Evolutionary conservation across 92 coral and sea anemone genomes (phyloP).

Genomic region (Actinostola sp.): DNA sequence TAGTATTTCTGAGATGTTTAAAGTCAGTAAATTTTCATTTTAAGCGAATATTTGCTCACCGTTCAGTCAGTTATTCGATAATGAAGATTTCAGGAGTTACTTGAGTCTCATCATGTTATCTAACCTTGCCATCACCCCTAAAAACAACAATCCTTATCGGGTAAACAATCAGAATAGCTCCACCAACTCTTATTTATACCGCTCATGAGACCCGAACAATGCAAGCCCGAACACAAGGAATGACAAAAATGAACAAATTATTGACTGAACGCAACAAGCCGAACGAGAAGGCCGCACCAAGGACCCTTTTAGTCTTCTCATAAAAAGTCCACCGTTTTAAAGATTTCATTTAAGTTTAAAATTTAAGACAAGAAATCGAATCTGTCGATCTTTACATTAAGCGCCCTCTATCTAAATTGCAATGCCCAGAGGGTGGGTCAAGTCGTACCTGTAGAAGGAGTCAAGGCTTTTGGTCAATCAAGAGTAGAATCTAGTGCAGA

Average conservation of each 20-base stretch:
- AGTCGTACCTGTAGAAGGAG: neutral
- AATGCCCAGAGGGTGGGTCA: slow-evolving; percentile 30
- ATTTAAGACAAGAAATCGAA: slow-evolving; percentile 11
- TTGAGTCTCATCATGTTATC: slow-evolving; percentile 3
- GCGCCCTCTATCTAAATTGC: neutral
- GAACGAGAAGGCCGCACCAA: slow-evolving; percentile 7
- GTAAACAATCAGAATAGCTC: slow-evolving; percentile 9
- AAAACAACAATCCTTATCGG: slow-evolving; percentile 17
- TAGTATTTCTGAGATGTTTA: neutral
- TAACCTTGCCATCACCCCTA: slow-evolving; percentile 20
- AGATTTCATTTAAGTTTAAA: slow-evolving; percentile 16
- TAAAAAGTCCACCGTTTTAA: slow-evolving; percentile 93
- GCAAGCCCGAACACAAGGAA: slow-evolving; percentile 1
- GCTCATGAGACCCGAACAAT: slow-evolving; percentile 7
- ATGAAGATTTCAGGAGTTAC: slow-evolving; percentile 13
- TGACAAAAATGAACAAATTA: slow-evolving; percentile 23
- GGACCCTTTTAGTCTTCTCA: slow-evolving; percentile 36
- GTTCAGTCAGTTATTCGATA: slow-evolving; percentile 2
- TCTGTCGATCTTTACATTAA: slow-evolving; percentile 4
- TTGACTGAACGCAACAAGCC: neutral
- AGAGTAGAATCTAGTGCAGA: slow-evolving; percentile 5
- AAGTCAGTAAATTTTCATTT: slow-evolving; percentile 6
- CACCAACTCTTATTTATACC: neutral
- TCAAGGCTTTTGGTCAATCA: neutral
- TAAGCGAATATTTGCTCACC: slow-evolving; percentile 6